Conservation (phyloP, 2,113 vertebrate species). For the Paracanthobrama guichenoti region DNA sequence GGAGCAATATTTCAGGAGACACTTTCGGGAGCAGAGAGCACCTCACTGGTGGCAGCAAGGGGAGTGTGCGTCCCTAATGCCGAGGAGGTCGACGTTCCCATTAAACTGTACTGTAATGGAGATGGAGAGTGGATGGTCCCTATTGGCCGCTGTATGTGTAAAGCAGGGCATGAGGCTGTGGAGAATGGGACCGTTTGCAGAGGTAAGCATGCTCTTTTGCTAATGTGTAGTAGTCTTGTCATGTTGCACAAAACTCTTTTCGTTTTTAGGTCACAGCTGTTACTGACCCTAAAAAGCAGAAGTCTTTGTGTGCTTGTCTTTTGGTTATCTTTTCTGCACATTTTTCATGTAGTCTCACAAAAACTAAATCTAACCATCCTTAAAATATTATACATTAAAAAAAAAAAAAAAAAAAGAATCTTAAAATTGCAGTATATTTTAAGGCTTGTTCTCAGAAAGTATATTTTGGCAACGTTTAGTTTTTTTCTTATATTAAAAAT, state of each 20-base stretch:
- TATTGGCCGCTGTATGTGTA: slow-evolving; percentile 96
- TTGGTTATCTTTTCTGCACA: background rate
- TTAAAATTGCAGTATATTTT: background rate
- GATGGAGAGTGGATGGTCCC: slow-evolving; percentile 98
- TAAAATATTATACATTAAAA: background rate
- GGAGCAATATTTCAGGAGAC: slow-evolving; percentile 94
- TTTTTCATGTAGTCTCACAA: background rate
- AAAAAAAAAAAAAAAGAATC: background rate
- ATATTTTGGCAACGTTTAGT: background rate
- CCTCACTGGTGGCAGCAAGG: slow-evolving; percentile 89
- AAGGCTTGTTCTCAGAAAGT: background rate
- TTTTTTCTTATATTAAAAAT: no score
- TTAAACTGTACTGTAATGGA: slow-evolving; percentile 97
- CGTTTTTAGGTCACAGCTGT: background rate
- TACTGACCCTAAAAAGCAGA: background rate
- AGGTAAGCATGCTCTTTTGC: slow-evolving; percentile 77
- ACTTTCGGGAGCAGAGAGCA: slow-evolving; percentile 93
- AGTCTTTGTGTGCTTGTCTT: slow-evolving; percentile 8
- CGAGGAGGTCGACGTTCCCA: slow-evolving; percentile 96
- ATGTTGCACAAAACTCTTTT: slow-evolving; percentile 6
- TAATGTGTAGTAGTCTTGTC: background rate
- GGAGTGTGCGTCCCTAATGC: slow-evolving; percentile 91
- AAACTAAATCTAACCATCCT: background rate
- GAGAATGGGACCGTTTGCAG: slow-evolving; percentile 92
- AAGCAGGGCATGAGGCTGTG: slow-evolving; percentile 88